Evolutionary conservation across 2,797 vertebrate genomes (phyloP), one percentile per base, ranked within the genome.

Genomic region (Chanos chanos): DNA sequence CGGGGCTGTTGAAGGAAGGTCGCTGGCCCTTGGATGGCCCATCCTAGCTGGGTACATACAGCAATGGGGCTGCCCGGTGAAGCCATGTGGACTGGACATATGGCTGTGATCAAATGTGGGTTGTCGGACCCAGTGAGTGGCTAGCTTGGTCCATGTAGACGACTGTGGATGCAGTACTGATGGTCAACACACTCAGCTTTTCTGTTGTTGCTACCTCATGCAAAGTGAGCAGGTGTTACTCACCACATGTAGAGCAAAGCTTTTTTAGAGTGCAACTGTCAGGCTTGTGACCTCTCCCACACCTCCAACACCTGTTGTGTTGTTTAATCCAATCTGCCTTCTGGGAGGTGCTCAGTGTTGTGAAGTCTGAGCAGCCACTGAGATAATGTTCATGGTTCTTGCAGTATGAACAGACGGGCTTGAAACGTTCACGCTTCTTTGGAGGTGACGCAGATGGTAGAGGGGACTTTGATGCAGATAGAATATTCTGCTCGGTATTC

Each of bases 381-480:
- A 68, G 36, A 10, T 56, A 62, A n/a, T 62, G 58, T 31, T 62
- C 44, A 10, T 56, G 34, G 8, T 61, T 62, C 7, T n/a, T 5
- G 12, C 51, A 68, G 13, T 27, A 34, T 1, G 50, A 55, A 1
- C 56, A 65, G 15, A 37, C 54, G 3, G 39, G 54, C 15, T 70
- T 15, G n/a, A 59, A 59, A 4, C 3, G 4, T 4, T 59, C 19
- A 18, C 56, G 19, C 9, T 39, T 44, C 19, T n/a, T 21, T 44
- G 2, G 3, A 9, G 13, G 15, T 16, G 8, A 9, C 2, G 12
- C 4, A 9, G 4, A 5, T 4, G 7, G 2, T 24, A n/a, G n/a
- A 8, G n/a, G n/a, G n/a, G n/a, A n/a, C n/a, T 1, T 13, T 59
- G 65, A 40, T 55, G 73, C 64, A 64, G 68, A 60, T 37, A 53